Conservation (phyloP, 2,113 vertebrate genomes). For the Aythya baeri region DNA sequence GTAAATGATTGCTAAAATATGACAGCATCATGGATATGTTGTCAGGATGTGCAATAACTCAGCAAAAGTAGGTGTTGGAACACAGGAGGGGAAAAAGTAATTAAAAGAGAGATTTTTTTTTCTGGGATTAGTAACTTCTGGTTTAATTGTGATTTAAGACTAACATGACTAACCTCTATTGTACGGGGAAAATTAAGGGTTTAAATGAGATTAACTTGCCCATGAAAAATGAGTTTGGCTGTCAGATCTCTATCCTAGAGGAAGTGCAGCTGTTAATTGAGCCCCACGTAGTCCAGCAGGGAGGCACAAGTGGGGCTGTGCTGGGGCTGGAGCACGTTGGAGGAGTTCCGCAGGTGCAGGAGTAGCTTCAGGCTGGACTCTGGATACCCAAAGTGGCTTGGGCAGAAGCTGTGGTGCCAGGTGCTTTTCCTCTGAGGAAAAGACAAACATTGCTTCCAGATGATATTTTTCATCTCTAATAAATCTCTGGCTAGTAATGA, state of each 20-base stretch:
- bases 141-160: slow-evolving; percentile 12
- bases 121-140: background rate
- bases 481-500: background rate
- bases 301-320: background rate
- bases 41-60: background rate
- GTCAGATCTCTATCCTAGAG: slow-evolving; percentile 1
- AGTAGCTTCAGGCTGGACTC: background rate
- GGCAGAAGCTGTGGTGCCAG: background rate
- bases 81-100: background rate
- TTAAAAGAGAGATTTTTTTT: background rate
- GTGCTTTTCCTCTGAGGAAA: background rate
- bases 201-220: slow-evolving; percentile 42
- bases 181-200: background rate
- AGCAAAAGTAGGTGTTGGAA: background rate
- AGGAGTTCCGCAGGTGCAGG: background rate
- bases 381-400: background rate
- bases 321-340: background rate
- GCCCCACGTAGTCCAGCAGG: background rate
- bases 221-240: slow-evolving; percentile 19
- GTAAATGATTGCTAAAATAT: background rate
- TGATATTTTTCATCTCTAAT: slow-evolving; percentile 18
- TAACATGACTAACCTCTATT: background rate
- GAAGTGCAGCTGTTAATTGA: background rate
- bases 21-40: background rate
- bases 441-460: background rate